These are phyloP conservation scores for Sphyrna mokarran DNA, from an alignment of 2,113 vertebrate species.

Conservation along the genomic window DNA sequence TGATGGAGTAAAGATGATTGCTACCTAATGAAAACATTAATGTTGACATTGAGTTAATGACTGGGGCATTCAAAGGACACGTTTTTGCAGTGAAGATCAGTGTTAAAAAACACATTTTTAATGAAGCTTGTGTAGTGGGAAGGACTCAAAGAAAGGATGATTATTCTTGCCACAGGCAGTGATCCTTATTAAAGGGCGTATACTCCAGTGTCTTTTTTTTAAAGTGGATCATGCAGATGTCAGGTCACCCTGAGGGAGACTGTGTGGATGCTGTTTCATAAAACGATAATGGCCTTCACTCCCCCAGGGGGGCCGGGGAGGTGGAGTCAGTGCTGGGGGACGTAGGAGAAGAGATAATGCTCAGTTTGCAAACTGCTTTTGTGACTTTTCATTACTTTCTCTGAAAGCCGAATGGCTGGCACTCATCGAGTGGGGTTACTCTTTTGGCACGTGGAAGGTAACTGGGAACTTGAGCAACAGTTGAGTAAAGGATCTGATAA, in stretches of 20 bases:
- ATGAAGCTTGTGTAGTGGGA: neutral
- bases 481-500: neutral
- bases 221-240: neutral
- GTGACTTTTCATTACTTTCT: slow-evolving; percentile 43
- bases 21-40: neutral
- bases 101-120: neutral
- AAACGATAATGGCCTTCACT: neutral
- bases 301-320: neutral
- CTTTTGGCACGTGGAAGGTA: neutral
- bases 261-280: neutral
- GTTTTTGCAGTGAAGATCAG: neutral
- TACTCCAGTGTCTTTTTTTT: neutral
- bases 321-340: neutral
- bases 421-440: slow-evolving; percentile 8
- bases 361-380: neutral
- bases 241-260: neutral
- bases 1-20: neutral
- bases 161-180: neutral
- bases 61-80: neutral
- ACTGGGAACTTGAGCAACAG: neutral
- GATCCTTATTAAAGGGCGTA: neutral
- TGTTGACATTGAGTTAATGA: neutral
- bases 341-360: neutral
- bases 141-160: neutral
- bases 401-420: slow-evolving; percentile 43